phyloP scores from a whole-genome alignment of 2,797 vertebrate species.

The Morelia viridis region DNA sequence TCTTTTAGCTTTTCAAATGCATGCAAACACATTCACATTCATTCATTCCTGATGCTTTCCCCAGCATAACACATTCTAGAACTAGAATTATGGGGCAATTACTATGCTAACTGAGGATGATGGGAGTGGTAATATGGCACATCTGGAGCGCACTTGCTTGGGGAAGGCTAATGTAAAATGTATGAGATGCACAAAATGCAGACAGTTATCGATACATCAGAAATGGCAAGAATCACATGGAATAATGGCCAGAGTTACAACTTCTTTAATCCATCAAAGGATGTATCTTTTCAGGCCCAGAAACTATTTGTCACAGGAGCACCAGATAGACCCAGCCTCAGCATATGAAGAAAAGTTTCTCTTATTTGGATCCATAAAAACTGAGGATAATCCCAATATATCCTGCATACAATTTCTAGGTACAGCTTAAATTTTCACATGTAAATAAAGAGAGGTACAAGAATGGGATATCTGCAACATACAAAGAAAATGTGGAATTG shows the following conservation, averaged over 20 bases:
- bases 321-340: background rate
- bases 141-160: background rate
- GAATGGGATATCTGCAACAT: background rate
- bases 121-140: background rate
- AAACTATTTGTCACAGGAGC: background rate
- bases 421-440: background rate
- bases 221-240: background rate
- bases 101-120: background rate
- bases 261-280: background rate
- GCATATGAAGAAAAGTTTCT: background rate
- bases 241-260: background rate
- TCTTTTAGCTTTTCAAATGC: background rate
- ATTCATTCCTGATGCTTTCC: background rate
- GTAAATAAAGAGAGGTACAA: background rate
- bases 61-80: background rate
- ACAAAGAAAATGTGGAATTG: background rate
- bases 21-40: background rate
- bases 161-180: background rate
- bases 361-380: background rate
- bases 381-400: background rate
- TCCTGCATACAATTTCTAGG: background rate
- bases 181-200: background rate
- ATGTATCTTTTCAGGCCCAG: background rate
- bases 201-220: background rate
- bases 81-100: background rate